These are phyloP conservation scores for Oscheius sp. DNA, from an alignment of 2,888 invertebrate genomes.

Conservation along the genomic window DNA sequence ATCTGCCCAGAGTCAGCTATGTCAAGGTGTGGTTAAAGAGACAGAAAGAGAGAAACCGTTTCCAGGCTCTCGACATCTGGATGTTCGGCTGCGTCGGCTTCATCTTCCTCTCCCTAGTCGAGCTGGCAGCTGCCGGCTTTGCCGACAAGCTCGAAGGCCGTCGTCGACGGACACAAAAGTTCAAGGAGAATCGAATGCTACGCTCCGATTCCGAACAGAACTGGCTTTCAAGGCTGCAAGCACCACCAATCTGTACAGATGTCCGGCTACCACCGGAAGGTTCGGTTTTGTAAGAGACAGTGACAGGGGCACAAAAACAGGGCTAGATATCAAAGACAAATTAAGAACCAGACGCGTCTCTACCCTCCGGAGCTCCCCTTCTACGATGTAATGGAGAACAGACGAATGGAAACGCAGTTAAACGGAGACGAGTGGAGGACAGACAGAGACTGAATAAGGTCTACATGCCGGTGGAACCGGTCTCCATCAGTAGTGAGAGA, in stretches of 20 bases:
- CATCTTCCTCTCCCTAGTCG: constrained; percentile 71
- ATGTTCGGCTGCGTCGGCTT: constrained; percentile 73
- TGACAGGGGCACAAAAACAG: no score
- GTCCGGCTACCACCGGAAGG: constrained; percentile 34
- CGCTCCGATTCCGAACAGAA: constrained; percentile 70
- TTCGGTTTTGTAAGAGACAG: neutral
- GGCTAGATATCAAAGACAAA: neutral
- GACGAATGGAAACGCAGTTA: constrained; percentile 25
- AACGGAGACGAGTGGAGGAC: constrained; percentile 39
- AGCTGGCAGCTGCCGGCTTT: constrained; percentile 73
- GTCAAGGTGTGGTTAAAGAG: constrained; percentile 57
- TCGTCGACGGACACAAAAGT: constrained; percentile 49
- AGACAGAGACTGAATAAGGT: constrained; percentile 39
- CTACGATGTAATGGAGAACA: constrained; percentile 21
- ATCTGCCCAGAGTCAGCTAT: constrained; percentile 71
- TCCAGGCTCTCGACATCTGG: constrained; percentile 71
- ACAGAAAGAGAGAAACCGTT: neutral
- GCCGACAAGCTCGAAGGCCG: constrained; percentile 69
- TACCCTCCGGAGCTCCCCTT: constrained; percentile 33
- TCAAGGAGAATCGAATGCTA: constrained; percentile 64
- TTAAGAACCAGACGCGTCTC: constrained; percentile 21
- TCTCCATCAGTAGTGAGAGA: constrained; percentile 66
- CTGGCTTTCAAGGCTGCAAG: constrained; percentile 61
- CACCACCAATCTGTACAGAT: constrained; percentile 36
- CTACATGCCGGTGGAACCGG: constrained; percentile 50